Base-by-base conservation (phyloP, 2,113 vertebrate genomes). In the Anguilla rostrata region DNA sequence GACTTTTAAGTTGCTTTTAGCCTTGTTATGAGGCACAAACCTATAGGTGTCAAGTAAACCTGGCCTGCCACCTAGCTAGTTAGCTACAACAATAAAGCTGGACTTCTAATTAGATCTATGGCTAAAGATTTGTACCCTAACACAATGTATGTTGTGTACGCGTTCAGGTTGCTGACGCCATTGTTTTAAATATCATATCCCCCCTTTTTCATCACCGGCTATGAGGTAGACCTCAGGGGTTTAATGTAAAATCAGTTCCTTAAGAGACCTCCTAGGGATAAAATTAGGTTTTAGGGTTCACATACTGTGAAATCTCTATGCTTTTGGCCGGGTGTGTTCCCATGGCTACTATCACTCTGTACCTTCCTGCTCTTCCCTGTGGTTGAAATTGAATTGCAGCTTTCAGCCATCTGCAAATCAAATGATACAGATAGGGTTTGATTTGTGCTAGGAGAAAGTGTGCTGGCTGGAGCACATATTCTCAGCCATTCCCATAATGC, bases 311-410 rank as follows among this genome's bases (percentile, higher is more conserved):
- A 87, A 88, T 88, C 83, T 60, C 87, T 86, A 39, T 81, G 71
- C 63, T 29, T 40, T 71, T 22, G 60, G 53, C 66, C n/a, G 78
- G 7, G 34, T 56, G 81, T 0, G 88, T 93, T 93, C 46, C 92
- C 91, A 92, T 93, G 87, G 93, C 66, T 88, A 94, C 92, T 84
- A 88, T 93, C 91, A 91, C 34, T 1, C 49, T 57, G 79, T 26
- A 86, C 39, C 53, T 22, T 66, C 41, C 40, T 81, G 85, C 78
- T 41, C 39, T 49, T 84, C 60, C 63, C 66, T 78, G 75, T 83
- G 84, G 66, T 81, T 29, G 43, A 5, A 83, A 63, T 46, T 84
- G 78, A 88, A 81, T 83, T n/a, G 20, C 15, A 66, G 75, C 81
- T n/a, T 18, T 84, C 75, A 63, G 43, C 81, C 39, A 49, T 29